phyloP scores from a whole-genome alignment of 2,113 vertebrate genomes.

The Xenopus borealis region DNA sequence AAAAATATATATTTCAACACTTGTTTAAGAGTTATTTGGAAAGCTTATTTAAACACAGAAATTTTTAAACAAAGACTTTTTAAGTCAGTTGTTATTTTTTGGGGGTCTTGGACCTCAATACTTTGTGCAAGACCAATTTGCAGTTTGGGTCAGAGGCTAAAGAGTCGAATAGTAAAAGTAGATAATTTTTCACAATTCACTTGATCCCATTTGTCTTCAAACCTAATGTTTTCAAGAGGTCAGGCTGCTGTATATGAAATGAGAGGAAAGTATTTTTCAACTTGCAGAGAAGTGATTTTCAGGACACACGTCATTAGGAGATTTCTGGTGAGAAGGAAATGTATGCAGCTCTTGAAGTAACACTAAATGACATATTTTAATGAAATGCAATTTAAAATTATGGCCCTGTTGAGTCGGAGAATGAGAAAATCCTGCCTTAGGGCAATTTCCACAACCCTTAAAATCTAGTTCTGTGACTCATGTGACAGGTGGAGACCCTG shows the following conservation, averaged over 20 bases:
- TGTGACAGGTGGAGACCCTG: too few relatives aligned
- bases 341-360: neutral
- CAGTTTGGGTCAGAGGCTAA: constrained; percentile 20
- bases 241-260: constrained; percentile 12
- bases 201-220: constrained; percentile 29
- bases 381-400: neutral
- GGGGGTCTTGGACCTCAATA: constrained; percentile 8
- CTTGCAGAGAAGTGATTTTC: neutral
- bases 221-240: constrained; percentile 13
- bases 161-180: constrained; percentile 6
- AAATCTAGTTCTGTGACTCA: too few relatives aligned
- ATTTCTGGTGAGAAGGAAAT: neutral
- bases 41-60: constrained; percentile 12
- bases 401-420: neutral
- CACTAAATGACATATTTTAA: neutral
- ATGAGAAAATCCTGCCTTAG: neutral
- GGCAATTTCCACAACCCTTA: too few relatives aligned
- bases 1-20: too few relatives aligned
- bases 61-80: constrained; percentile 26
- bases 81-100: constrained; percentile 21
- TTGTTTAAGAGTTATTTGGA: constrained; percentile 17
- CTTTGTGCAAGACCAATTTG: constrained; percentile 31
- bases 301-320: neutral
- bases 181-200: constrained; percentile 15
- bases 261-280: constrained; percentile 2